Percentiles rank a stretch among this genome's conserved stretches.
Evolutionary conservation across 2,113 vertebrate genomes (phyloP).

Genomic region (Acrocephalus kingi): DNA sequence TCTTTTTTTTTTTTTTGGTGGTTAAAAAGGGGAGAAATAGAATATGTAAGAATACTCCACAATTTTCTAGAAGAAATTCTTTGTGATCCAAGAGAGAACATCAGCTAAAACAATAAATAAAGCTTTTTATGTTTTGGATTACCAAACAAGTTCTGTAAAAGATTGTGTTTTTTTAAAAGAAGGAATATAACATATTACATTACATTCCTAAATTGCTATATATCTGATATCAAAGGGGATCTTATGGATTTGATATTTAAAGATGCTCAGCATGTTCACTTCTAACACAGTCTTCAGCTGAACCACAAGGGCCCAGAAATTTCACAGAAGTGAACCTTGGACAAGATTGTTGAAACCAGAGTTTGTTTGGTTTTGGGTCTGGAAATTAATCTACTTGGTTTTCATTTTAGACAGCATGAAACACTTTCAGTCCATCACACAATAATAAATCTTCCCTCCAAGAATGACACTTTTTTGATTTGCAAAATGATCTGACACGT

Average conservation of each 20-base stretch:
- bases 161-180: accelerated
- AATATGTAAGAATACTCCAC: not conserved
- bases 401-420: not conserved
- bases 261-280: not conserved
- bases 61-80: not conserved
- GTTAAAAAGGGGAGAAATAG: not conserved
- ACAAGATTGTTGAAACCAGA: not conserved
- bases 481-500: not conserved
- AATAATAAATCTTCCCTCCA: not conserved
- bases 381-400: not conserved
- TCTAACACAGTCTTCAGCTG: not conserved
- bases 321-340: not conserved
- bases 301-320: not conserved
- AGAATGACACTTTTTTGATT: not conserved
- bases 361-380: not conserved
- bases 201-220: not conserved
- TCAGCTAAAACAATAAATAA: not conserved
- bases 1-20: not conserved
- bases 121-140: not conserved
- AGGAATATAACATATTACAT: not conserved
- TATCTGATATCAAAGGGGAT: not conserved
- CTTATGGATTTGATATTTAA: not conserved
- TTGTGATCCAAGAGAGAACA: not conserved
- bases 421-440: not conserved
- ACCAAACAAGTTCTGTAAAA: not conserved